Conservation (phyloP, 2,888 invertebrate genomes). For the Troilus luridus region DNA sequence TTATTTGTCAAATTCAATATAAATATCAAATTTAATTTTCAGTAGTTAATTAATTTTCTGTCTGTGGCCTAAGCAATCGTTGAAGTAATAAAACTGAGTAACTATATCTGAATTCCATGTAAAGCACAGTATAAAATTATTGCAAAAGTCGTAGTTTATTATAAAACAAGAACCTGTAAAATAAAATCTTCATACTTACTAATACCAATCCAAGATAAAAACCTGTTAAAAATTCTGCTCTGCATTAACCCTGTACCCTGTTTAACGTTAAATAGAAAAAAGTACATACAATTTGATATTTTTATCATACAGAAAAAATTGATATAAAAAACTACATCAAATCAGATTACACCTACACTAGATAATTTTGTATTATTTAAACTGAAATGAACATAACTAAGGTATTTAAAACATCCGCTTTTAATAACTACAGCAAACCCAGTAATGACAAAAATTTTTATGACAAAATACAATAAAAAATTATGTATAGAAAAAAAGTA, state of each 20-base stretch:
- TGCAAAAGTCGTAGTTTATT: neutral
- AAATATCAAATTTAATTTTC: neutral
- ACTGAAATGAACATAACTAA: neutral
- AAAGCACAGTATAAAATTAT: too few species aligned
- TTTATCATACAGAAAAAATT: neutral
- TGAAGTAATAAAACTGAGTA: neutral
- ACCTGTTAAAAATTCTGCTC: neutral
- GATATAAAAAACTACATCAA: conserved; percentile 13
- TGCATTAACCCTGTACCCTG: neutral
- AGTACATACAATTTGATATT: neutral
- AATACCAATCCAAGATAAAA: neutral
- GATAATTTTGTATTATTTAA: neutral
- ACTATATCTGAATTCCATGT: neutral
- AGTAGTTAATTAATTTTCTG: neutral
- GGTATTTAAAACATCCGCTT: conserved; percentile 26
- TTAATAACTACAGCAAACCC: conserved; percentile 26
- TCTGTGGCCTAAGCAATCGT: neutral
- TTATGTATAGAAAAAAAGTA: neutral
- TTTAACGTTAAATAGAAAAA: neutral
- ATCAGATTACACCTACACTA: conserved; percentile 28
- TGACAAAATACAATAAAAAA: neutral
- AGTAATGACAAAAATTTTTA: neutral
- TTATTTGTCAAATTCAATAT: too few species aligned
- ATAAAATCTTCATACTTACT: conserved; percentile 24
- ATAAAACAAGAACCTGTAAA: neutral